Conservation (phyloP, 2,797 vertebrate species). For the Pelochelys cantorii region DNA sequence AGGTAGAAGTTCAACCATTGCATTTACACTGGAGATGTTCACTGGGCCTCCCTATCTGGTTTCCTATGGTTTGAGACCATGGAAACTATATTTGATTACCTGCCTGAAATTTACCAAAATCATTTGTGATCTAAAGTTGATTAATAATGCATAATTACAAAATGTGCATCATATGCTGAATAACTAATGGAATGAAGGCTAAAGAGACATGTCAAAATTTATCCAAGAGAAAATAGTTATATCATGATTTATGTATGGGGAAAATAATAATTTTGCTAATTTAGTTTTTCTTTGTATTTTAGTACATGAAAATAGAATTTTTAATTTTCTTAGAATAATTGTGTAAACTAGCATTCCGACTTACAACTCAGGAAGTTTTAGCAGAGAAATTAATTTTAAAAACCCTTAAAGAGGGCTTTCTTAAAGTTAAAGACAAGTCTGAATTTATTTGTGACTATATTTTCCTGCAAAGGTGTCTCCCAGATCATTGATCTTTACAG, state of each 20-base stretch:
- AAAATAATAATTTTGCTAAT: constrained; percentile 43
- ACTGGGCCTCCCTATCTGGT: background rate
- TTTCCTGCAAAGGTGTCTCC: background rate
- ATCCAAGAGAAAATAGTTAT: constrained; percentile 5
- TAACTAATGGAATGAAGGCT: constrained; percentile 62
- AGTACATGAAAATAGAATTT: background rate
- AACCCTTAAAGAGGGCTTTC: background rate
- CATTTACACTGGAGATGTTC: background rate
- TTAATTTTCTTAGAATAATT: background rate
- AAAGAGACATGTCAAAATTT: constrained; percentile 40
- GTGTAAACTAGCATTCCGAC: background rate
- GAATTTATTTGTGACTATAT: background rate
- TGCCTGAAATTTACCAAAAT: constrained; percentile 34
- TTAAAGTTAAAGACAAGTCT: background rate
- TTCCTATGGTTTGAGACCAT: background rate
- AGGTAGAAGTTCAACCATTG: background rate
- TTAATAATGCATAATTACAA: constrained; percentile 57
- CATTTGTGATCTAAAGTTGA: constrained; percentile 61
- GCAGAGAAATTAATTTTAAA: background rate
- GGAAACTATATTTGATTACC: background rate
- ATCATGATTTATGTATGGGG: background rate
- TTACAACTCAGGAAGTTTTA: fast-evolving
- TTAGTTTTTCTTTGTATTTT: constrained; percentile 3
- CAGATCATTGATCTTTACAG: background rate
- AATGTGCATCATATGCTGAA: background rate